phyloP scores from a whole-genome alignment of 2,113 vertebrate species.

The Chlorodrepanis virens region DNA sequence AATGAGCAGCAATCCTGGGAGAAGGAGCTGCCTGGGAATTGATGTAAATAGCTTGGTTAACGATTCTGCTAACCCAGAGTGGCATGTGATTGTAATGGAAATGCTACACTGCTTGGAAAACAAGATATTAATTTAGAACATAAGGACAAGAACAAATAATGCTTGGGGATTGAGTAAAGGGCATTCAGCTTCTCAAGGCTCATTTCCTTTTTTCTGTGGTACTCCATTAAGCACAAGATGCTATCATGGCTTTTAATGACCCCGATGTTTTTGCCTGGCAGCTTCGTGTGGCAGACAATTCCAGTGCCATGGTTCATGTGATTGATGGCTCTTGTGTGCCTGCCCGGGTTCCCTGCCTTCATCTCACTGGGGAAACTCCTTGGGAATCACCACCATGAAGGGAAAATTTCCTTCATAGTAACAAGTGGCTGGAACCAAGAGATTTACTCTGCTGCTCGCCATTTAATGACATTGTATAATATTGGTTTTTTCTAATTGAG shows the following conservation, averaged over 20 bases:
- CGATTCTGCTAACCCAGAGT: conserved; percentile 17
- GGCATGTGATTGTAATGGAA: conserved; percentile 43
- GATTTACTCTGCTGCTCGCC: background rate
- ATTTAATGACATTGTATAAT: background rate
- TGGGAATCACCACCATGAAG: background rate
- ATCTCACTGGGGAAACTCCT: background rate
- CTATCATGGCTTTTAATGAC: conserved; percentile 52
- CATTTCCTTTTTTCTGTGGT: conserved; percentile 51
- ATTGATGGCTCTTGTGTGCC: background rate
- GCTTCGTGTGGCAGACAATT: background rate
- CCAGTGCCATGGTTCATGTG: background rate
- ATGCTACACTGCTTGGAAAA: conserved; percentile 47
- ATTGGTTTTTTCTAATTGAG: background rate
- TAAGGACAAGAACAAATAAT: conserved; percentile 54
- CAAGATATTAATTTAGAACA: conserved; percentile 61
- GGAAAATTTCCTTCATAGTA: background rate
- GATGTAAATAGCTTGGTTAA: conserved; percentile 45
- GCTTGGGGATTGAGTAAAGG: conserved; percentile 41
- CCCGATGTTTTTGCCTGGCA: background rate
- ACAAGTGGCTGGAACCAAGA: background rate
- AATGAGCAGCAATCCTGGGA: background rate
- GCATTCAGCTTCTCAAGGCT: conserved; percentile 56
- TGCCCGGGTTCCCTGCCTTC: background rate
- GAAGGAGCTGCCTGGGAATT: background rate
- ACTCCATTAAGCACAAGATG: conserved; percentile 65